Conservation (phyloP, 2,113 vertebrate genomes). For the Pelmatolapia mariae region DNA sequence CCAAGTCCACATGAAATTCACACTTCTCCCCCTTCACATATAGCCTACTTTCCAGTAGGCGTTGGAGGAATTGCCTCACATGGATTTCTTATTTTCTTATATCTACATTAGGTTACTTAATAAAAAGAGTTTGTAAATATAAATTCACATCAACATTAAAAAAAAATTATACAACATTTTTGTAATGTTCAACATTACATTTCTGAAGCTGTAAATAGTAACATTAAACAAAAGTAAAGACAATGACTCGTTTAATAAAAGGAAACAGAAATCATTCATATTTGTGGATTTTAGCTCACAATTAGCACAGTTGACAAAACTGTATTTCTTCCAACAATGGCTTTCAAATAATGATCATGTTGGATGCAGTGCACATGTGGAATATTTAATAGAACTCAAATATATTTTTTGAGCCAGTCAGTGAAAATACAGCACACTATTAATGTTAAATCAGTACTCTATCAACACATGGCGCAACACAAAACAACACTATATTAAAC, state of each 20-base stretch:
- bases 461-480: neutral
- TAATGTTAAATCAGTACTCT: neutral
- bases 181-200: neutral
- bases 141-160: neutral
- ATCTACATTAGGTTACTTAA: neutral
- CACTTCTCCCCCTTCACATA: neutral
- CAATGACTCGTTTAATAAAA: neutral
- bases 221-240: neutral
- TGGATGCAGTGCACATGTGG: neutral
- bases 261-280: neutral
- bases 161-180: neutral
- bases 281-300: neutral
- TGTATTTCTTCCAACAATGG: neutral
- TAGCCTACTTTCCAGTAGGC: neutral
- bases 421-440: neutral
- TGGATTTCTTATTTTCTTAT: neutral
- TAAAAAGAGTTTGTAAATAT: neutral
- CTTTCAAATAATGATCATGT: neutral
- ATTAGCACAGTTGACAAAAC: neutral
- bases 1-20: neutral
- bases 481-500: neutral
- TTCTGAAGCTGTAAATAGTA: neutral
- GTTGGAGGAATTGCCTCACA: neutral
- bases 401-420: neutral
- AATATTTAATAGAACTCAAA: neutral